These are phyloP conservation scores for Sinotaia quadrata DNA, from an alignment of 2,888 invertebrate species.

Conservation along the genomic window DNA sequence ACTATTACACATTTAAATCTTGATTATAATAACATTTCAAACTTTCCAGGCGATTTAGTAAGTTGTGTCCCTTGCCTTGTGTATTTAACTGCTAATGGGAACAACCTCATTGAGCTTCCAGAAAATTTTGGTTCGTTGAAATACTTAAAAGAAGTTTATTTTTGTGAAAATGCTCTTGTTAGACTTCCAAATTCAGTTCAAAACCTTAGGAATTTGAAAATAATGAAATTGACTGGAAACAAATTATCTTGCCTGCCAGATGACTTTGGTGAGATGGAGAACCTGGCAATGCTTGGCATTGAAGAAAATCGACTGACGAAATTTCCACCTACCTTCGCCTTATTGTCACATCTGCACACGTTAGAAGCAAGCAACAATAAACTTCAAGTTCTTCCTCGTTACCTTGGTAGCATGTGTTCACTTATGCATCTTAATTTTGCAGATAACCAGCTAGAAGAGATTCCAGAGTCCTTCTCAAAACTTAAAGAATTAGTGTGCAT, in stretches of 20 bases:
- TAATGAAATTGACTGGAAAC: constrained; percentile 58
- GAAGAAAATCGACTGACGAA: constrained; percentile 51
- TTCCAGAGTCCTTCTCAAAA: constrained; percentile 53
- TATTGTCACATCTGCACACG: constrained; percentile 41
- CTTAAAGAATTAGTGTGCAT: constrained; percentile 44
- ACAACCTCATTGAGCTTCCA: constrained; percentile 50
- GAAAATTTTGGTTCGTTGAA: constrained; percentile 43
- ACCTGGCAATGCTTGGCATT: constrained; percentile 45
- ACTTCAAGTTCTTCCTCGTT: constrained; percentile 36
- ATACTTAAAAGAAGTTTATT: constrained; percentile 45
- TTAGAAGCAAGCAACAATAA: constrained; percentile 54
- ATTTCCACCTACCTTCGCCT: constrained; percentile 57
- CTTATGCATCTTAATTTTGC: constrained; percentile 23
- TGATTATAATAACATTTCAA: constrained; percentile 52
- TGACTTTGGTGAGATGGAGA: constrained; percentile 45
- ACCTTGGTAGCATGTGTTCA: constrained; percentile 25
- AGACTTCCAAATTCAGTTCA: constrained; percentile 47
- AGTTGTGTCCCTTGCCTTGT: constrained; percentile 39
- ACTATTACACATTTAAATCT: constrained; percentile 38
- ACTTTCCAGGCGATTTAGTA: constrained; percentile 48
- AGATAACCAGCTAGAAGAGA: constrained; percentile 34
- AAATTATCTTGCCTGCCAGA: constrained; percentile 44
- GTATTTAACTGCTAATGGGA: constrained; percentile 54
- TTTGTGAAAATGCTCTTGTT: constrained; percentile 53
- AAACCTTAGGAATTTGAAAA: constrained; percentile 40